Base-by-base conservation (phyloP, 2,797 vertebrate genomes). In the Hyperoplus lanceolatus region DNA sequence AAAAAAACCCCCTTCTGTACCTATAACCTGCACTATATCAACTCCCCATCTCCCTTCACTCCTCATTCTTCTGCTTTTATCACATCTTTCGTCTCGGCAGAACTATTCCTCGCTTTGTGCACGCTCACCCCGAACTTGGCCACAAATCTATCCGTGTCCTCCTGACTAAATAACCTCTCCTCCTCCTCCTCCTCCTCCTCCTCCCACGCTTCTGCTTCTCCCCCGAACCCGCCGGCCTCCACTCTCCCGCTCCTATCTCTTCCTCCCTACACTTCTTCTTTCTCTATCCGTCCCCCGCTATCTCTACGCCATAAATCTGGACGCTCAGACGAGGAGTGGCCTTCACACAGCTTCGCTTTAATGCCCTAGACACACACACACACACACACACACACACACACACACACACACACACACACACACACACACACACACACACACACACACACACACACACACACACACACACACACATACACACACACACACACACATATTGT, bases 231-330 rank as follows among this genome's bases (percentile, higher is more conserved):
- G 4, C 18, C 58, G 84, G 81, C 90, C 87, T 81, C 29, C 29
- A 29, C 82, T 82, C 85, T 92, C 83, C 73, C 18, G 69, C 79
- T 89, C 87, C 88, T 87, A 87, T 90, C 59, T 18, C 82, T 72
- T 77, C 85, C 84, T 87, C 83, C 87, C 78, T 89, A 86, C 75
- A 73, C 84, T 88, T 73, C 83, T 92, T 85, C 85, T 29, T 81
- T 85, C 79, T 78, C 82, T 83, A 82, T 88, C 88, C 49, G 12
- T 77, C 78, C 65, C 81, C 59, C 72, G 10, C 58, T 54, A 86
- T 92, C 88, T 89, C 78, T 58, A 21, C 60, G n/a, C 85, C 86
- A 94, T 94, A 94, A 94, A 95, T 95, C 91, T 92, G 85, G 86
- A 61, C 45, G 82, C 87, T 86, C 84, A 86, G 92, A 90, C 75